Conservation (phyloP, 2,888 invertebrate species). For the Yponomeuta sedellus region DNA sequence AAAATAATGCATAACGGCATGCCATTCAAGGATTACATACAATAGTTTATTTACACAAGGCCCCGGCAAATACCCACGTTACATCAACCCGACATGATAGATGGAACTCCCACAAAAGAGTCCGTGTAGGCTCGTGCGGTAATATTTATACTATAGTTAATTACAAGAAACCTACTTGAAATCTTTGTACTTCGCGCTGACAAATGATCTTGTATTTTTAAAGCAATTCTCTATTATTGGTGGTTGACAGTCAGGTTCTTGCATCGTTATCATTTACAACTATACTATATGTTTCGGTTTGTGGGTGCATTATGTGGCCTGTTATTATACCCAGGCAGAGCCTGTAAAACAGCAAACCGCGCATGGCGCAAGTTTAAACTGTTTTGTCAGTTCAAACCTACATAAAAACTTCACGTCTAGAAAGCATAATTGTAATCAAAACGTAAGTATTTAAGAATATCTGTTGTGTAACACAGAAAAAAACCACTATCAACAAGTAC, state of each 20-base stretch:
- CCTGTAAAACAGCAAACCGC: too few species aligned
- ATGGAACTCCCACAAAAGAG: not conserved
- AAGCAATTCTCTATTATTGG: not conserved
- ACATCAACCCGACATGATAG: conserved; percentile 23
- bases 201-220: not conserved
- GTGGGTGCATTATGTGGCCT: too few species aligned
- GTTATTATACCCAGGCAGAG: too few species aligned
- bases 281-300: too few species aligned
- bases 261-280: too few species aligned
- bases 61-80: conserved; percentile 59
- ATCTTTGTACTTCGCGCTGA: not conserved
- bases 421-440: too few species aligned
- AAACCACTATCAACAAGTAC: not conserved
- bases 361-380: too few species aligned
- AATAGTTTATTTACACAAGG: conserved; percentile 56
- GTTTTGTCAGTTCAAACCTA: too few species aligned
- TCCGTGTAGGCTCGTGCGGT: not conserved
- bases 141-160: not conserved
- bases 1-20: conserved; percentile 8
- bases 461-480: not conserved
- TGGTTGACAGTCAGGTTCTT: too few species aligned
- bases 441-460: not conserved
- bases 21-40: conserved; percentile 22
- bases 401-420: too few species aligned
- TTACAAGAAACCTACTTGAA: not conserved